Evolutionary conservation across 2,888 invertebrate genomes (phyloP), one percentile per base, ranked within the genome.

Genomic region (Thalpophila matura): DNA sequence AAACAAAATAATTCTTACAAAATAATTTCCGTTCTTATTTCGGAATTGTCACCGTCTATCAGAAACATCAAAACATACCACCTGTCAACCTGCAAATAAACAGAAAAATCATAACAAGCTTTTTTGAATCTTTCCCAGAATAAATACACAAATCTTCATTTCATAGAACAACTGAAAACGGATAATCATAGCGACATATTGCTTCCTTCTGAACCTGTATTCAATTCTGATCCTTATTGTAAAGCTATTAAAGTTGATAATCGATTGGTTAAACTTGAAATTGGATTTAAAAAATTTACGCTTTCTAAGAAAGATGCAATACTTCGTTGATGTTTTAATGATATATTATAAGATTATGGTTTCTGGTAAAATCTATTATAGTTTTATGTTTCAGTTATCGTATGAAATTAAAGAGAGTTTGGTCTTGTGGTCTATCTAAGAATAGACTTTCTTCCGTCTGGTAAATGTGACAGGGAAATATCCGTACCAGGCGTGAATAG

Each of bases 341-440:
- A 63, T 68, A 63, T 68, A 64, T 69, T 58, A 79, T 47, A 61
- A 55, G 65, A 77, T 76, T 62, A 76, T 73, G 37, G 59, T 57
- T 79, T 79, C 79, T 58, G 24, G 66, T 76, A 43, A 74, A 72
- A 66, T 47, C 60, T 65, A 50, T 72, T 57, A 64, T 31, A 33
- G 67, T 71, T 63, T 64, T 60, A 53, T 57, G 35, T 64, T 69
- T 53, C 38, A 51, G 46, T 37, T 43, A 55, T 59, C 29, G 16
- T 43, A 27, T 38, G 53, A 16, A 33, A 50, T 56, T 26, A 37
- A 22, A 54, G 43, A 1, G 24, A 29, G 35, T 53, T 59, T 24
- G 14, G 2, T 14, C 1, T 12, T 29, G 3, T 54, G 26, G 43
- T 49, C 29, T 16, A 12, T 55, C 24, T 43, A 20, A 3, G 2